Base-by-base conservation (phyloP, 2,888 invertebrate genomes). In the Tipula unca region DNA sequence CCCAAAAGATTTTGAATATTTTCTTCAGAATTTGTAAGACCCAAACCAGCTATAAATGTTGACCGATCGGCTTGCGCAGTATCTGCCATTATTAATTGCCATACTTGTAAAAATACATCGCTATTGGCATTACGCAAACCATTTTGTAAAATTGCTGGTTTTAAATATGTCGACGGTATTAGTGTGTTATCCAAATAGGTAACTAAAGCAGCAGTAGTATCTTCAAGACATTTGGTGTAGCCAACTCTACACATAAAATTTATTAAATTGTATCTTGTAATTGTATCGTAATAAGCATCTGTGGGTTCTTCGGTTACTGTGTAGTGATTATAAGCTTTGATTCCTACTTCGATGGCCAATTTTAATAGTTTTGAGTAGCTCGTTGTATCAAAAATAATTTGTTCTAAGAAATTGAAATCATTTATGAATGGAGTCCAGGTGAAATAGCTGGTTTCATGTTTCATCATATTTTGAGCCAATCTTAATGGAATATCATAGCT, bases 401-500 rank as follows among this genome's bases (percentile, higher is more conserved):
- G 69, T 69, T 69, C 25, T 8, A 69, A 8, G 14, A 3, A 69
- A 69, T 13, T 69, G 3, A 69, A 69, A 69, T 69, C 69, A n/a
- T 25, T 69, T 25, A 69, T 69, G 69, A 69, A 69, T 25, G 69
- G 69, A 25, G 25, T 25, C 69, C 69, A 69, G 1, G 69, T 69
- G 14, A 69, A 69, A 10, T 25, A 69, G 3, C 25, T 25, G 69
- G 69, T 69, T 69, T 69, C 69, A 25, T 69, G 69, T 69, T 25
- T 25, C 69, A 69, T 69, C 69, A 69, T 25, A 6, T 25, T 69
- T 25, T 2, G 13, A 13, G 69, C 92, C 29, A 95, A 88, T 25
- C 93, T 91, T 85, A 95, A 90, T 0, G 94, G 92, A 25, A 91
- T 87, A 0, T 88, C 87, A 88, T 93, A 93, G 82, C 88, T 82